Evolutionary conservation across 2,888 invertebrate species (phyloP).

Genomic region (Onthophagus sagittarius): DNA sequence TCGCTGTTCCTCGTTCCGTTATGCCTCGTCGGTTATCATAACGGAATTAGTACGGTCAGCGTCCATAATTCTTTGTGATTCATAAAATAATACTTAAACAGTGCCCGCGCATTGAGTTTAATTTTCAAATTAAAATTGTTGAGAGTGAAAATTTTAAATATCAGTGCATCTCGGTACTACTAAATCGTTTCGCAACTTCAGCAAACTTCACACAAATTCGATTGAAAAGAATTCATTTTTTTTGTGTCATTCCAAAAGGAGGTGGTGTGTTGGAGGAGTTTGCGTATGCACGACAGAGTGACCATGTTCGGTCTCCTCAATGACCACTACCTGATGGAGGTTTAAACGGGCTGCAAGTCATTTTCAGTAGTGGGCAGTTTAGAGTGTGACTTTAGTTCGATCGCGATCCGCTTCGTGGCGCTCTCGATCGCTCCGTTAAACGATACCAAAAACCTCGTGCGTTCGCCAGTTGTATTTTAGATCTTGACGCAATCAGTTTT

Average conservation of each 20-base stretch:
- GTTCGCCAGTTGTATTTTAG: conserved; percentile 22
- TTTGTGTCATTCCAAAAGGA: conserved; percentile 1
- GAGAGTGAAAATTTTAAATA: background rate
- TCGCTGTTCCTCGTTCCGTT: conserved; percentile 18
- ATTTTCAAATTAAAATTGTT: background rate
- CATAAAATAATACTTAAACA: background rate
- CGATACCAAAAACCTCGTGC: conserved; percentile 17
- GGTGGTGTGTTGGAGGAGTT: conserved; percentile 5
- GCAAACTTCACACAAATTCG: background rate
- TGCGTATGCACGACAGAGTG: conserved; percentile 25
- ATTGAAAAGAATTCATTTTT: background rate
- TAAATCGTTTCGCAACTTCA: background rate
- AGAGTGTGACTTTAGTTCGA: conserved; percentile 14
- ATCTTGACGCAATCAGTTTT: background rate
- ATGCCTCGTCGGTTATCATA: conserved; percentile 13
- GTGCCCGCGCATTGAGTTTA: background rate
- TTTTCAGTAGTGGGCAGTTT: conserved; percentile 6
- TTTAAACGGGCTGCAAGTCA: conserved; percentile 2
- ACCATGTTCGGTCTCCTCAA: conserved; percentile 43
- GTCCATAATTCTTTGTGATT: background rate
- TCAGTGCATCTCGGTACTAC: background rate
- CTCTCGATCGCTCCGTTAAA: conserved; percentile 28
- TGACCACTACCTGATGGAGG: conserved; percentile 30
- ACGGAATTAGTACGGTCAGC: conserved; percentile 11
- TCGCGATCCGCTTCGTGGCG: conserved; percentile 28